A percentile compares a stretch with the other conserved stretches of the same genome.
These are phyloP conservation scores for Nasonia longicornis DNA, from an alignment of 1,140 invertebrate genomes.

Conservation along the genomic window DNA sequence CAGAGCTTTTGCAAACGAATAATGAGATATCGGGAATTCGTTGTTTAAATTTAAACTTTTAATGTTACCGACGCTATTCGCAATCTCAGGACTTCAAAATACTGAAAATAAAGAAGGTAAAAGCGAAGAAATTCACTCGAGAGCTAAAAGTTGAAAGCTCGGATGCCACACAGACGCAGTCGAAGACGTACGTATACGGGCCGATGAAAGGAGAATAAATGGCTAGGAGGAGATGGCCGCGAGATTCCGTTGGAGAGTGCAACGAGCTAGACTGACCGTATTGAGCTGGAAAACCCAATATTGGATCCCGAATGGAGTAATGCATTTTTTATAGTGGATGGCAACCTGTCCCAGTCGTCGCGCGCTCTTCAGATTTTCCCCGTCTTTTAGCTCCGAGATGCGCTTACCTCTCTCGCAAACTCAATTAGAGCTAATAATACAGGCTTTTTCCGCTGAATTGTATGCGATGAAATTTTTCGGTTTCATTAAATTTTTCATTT, in stretches of 20 bases:
- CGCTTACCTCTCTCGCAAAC: background rate
- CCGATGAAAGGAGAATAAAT: constrained; percentile 9
- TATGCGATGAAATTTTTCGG: background rate
- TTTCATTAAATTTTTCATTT: background rate
- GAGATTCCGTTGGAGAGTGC: background rate
- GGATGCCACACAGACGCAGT: background rate
- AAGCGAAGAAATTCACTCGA: constrained; percentile 13
- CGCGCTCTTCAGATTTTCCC: constrained; percentile 12
- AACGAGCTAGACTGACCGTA: constrained; percentile 3
- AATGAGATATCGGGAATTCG: no score
- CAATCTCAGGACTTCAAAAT: background rate
- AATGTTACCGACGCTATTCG: no score
- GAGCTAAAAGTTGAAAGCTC: background rate
- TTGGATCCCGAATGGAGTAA: constrained; percentile 9
- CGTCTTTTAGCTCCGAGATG: background rate
- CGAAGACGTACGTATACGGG: background rate
- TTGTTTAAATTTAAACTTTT: no score
- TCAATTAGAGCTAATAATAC: background rate
- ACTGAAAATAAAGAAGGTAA: background rate
- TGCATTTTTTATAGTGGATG: background rate
- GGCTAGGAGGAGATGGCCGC: background rate
- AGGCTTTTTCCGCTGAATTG: background rate
- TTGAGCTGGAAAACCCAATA: constrained; percentile 14
- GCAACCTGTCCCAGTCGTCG: background rate
- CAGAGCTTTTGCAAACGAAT: no score